Evolutionary conservation across 64 coral and sea anemone genomes (phyloP).

Genomic region (Trachythela sp.): DNA sequence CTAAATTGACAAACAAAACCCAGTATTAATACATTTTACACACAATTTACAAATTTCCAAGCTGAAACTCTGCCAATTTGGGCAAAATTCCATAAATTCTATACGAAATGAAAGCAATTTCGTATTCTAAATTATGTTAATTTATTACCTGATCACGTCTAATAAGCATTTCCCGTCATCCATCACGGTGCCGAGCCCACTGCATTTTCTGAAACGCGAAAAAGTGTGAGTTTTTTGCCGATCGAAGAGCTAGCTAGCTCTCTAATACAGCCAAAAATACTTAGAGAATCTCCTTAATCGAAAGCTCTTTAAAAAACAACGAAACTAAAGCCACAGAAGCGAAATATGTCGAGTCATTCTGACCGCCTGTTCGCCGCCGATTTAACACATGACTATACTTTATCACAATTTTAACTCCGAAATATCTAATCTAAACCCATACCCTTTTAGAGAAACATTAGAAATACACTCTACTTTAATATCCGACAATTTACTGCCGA

Average conservation of each 20-base stretch:
- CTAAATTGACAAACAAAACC: background rate
- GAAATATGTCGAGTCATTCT: background rate
- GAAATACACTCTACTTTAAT: background rate
- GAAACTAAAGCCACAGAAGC: background rate
- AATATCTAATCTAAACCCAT: background rate
- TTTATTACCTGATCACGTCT: constrained; percentile 28
- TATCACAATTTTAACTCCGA: background rate
- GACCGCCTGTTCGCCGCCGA: background rate
- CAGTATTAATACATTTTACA: background rate
- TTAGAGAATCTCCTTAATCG: background rate
- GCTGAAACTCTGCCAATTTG: background rate
- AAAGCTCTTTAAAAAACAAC: background rate
- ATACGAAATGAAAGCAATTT: background rate
- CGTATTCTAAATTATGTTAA: background rate
- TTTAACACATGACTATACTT: background rate
- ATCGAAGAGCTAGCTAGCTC: background rate
- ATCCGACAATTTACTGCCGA: background rate
- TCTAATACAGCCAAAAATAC: background rate
- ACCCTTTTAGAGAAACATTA: background rate
- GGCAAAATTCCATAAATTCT: background rate
- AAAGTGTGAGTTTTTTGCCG: background rate
- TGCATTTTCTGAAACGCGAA: background rate
- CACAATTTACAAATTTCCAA: background rate
- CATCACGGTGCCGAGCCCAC: background rate
- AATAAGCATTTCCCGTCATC: constrained; percentile 22